Base-by-base conservation (phyloP, 2,888 invertebrate genomes). In the Salticus scenicus region DNA sequence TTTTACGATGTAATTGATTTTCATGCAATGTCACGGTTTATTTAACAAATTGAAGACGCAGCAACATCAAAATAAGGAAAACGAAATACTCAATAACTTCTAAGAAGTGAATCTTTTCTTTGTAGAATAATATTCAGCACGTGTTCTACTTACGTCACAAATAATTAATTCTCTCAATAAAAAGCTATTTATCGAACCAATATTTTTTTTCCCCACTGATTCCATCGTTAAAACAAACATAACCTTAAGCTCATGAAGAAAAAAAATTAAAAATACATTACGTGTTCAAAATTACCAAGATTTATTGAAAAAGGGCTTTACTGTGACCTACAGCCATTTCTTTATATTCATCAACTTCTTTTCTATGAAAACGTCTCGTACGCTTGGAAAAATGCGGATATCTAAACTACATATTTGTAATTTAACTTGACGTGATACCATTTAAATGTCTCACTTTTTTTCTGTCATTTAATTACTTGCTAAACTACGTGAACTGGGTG, bases 131-230 rank as follows among this genome's bases (percentile, higher is more conserved):
- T 47, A 47, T 47, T 47, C 47, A 47, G 47, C 47, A 2, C 47
- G 47, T 47, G 47, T n/a, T 47, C 47, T n/a, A 47, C 47, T 14
- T 47, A 47, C 47, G 47, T 47, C 47, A 47, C 12, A 17, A 17
- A 47, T 47, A 47, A 47, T 47, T 47, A 47, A 47, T 47, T n/a
- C 47, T 17, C 17, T 17, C 10, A 47, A 47, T 47, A 47, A 47
- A n/a, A 47, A 17, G 47, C 47, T 47, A 47, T 47, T 47, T 47
- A 47, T 47, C 17, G 47, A 47, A 47, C 14, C 47, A n/a, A 47
- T 17, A 47, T 47, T 47, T 47, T 47, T n/a, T n/a, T n/a, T n/a
- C n/a, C n/a, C 47, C 47, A 47, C 47, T 47, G 47, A 47, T 47
- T 47, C 17, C 47, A 12, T 5, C 47, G 14, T 47, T 2, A 17